Percentiles rank a stretch among this genome's conserved stretches.
phyloP scores from a whole-genome alignment of 1,140 invertebrate genomes.

The Apis mellifera region DNA sequence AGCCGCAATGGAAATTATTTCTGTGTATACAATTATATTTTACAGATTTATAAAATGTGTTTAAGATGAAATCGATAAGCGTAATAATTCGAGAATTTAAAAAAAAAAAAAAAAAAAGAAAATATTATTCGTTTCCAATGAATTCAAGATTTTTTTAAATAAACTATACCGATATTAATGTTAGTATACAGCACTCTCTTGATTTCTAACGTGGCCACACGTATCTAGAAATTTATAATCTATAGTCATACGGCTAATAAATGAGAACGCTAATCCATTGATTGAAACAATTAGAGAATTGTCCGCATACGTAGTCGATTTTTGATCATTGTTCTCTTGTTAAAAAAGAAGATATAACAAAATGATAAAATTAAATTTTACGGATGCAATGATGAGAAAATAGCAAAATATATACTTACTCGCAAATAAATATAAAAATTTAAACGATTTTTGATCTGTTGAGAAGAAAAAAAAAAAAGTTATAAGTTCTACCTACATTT shows the following conservation, averaged over 20 bases:
- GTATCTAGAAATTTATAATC: background rate
- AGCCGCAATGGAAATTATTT: background rate
- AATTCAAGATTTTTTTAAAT: constrained; percentile 15
- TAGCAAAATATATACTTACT: background rate
- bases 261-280: constrained; percentile 11
- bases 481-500: background rate
- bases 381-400: background rate
- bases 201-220: background rate
- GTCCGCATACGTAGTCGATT: background rate
- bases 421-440: background rate
- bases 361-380: background rate
- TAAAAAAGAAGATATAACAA: too few species aligned
- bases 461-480: too few species aligned
- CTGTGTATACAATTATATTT: background rate
- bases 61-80: too few species aligned
- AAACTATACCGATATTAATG: background rate
- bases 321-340: background rate
- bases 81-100: background rate
- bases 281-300: background rate
- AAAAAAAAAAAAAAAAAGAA: background rate
- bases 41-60: background rate
- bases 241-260: background rate
- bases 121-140: background rate
- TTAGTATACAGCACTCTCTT: constrained; percentile 16
- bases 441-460: background rate